phyloP scores from a whole-genome alignment of 2,888 invertebrate genomes.

The Steinernema carpocapsae region DNA sequence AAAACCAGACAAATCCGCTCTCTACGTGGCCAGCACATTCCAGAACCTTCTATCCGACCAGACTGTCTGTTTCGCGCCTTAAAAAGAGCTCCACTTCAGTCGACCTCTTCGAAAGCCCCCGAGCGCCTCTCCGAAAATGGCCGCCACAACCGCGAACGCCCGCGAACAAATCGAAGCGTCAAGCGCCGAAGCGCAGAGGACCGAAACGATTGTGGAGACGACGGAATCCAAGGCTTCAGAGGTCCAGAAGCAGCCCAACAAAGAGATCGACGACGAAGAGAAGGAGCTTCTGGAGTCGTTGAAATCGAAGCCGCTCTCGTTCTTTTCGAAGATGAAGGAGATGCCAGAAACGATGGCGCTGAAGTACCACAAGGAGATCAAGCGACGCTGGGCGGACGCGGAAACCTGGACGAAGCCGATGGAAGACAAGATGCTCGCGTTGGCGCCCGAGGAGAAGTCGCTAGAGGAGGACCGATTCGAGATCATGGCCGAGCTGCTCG shows the following conservation, averaged over 20 bases:
- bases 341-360: slow-evolving; percentile 54
- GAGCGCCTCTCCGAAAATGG: no score
- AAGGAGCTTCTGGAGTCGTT: slow-evolving; percentile 49
- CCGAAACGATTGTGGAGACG: background rate
- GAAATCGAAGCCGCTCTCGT: slow-evolving; percentile 45
- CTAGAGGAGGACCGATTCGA: slow-evolving; percentile 58
- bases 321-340: slow-evolving; percentile 52
- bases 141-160: no score
- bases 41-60: no score
- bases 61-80: no score
- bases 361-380: slow-evolving; percentile 47
- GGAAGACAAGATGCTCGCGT: slow-evolving; percentile 49
- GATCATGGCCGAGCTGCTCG: slow-evolving; percentile 61
- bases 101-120: no score
- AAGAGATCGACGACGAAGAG: slow-evolving; percentile 40
- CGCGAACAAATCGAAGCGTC: no score
- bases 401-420: slow-evolving; percentile 56
- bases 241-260: background rate
- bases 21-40: no score
- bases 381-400: slow-evolving; percentile 53
- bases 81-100: no score
- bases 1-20: no score
- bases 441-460: slow-evolving; percentile 50
- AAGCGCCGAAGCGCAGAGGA: background rate
- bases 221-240: background rate